A percentile compares a stretch with the other conserved stretches of the same genome.
Conservation (phyloP, 2,797 vertebrate species). For the Gymnothorax javanicus region DNA sequence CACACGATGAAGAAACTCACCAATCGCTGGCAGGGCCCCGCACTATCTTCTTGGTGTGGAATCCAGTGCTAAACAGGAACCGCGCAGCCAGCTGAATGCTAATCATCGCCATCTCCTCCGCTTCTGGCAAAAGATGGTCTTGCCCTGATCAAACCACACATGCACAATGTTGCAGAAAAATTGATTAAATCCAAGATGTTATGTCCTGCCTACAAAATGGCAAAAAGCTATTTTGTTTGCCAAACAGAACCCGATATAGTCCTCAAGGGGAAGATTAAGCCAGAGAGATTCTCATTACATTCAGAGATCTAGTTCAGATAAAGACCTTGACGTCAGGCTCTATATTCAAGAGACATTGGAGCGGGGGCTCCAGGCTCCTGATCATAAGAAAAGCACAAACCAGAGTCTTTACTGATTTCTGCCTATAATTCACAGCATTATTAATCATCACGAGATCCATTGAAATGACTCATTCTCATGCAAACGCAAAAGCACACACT, state of each 20-base stretch:
- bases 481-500: background rate
- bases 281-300: background rate
- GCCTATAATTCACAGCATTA: background rate
- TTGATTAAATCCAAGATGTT: background rate
- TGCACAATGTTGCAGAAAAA: constrained; percentile 13
- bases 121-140: constrained; percentile 98
- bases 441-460: background rate
- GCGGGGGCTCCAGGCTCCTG: background rate
- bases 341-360: constrained; percentile 3
- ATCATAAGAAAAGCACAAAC: background rate
- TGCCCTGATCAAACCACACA: constrained; percentile 76
- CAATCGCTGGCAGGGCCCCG: constrained; percentile 98
- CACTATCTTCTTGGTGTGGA: constrained; percentile 99
- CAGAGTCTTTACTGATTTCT: background rate
- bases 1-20: constrained; percentile 64
- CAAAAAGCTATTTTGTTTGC: background rate
- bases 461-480: background rate
- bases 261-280: background rate
- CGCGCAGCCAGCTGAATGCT: constrained; percentile 98
- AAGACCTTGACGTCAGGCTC: constrained; percentile 8
- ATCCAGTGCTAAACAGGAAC: constrained; percentile 99
- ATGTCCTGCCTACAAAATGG: background rate
- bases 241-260: background rate
- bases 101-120: constrained; percentile 99
- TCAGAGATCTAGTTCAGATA: background rate